Evolutionary conservation across 2,888 invertebrate species (phyloP).

Genomic region (Melanophora roralis): DNA sequence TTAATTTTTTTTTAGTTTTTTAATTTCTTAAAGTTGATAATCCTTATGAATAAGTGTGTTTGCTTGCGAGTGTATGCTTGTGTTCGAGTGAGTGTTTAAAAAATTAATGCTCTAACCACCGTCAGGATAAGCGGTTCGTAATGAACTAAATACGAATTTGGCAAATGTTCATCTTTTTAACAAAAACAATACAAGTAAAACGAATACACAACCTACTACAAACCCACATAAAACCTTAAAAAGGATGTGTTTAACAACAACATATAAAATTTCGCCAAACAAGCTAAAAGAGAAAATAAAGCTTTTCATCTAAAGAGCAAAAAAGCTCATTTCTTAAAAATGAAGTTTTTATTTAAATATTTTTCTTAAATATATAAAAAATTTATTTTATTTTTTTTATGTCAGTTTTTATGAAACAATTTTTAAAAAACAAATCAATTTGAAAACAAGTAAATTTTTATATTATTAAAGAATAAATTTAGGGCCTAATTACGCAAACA

Average conservation of each 20-base stretch:
- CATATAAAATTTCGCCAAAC: too few species aligned
- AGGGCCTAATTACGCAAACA: too few species aligned
- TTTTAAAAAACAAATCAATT: too few species aligned
- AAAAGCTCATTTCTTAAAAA: slow-evolving; percentile 3
- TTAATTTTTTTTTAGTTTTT: background rate
- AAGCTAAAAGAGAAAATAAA: background rate
- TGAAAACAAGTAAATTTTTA: too few species aligned
- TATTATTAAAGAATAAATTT: too few species aligned
- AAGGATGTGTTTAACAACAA: slow-evolving; percentile 4
- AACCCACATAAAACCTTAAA: slow-evolving; percentile 21
- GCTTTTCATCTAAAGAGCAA: background rate
- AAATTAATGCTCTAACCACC: slow-evolving; percentile 57
- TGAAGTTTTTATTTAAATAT: background rate
- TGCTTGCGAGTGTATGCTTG: background rate
- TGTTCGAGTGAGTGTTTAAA: slow-evolving; percentile 7
- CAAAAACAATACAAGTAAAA: background rate
- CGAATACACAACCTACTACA: background rate
- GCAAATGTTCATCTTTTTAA: slow-evolving; percentile 58
- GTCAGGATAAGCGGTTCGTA: slow-evolving; percentile 52
- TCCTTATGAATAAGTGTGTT: background rate
- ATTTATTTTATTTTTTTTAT: too few species aligned
- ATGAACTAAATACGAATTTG: slow-evolving; percentile 58
- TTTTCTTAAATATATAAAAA: too few species aligned
- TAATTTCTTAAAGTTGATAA: background rate
- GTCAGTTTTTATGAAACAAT: too few species aligned